Evolutionary conservation across 2,888 invertebrate genomes (phyloP).

Genomic region (Anodontia alba): DNA sequence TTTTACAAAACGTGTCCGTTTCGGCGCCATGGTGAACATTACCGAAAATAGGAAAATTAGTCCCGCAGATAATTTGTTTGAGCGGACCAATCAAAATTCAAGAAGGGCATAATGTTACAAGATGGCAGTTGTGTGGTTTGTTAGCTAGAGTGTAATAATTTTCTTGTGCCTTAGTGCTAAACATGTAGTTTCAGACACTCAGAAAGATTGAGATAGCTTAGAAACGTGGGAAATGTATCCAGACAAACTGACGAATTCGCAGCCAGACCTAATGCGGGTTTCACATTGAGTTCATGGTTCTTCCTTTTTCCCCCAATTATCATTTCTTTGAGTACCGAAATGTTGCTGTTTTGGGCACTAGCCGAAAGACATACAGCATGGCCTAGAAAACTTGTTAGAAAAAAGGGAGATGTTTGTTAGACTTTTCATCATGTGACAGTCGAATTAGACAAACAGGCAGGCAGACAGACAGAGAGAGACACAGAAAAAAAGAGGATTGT

Average conservation of each 20-base stretch:
- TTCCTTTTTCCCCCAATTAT: no score
- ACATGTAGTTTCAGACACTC: conserved; percentile 31
- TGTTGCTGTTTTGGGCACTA: no score
- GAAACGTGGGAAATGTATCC: conserved; percentile 41
- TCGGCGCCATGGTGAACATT: conserved; percentile 35
- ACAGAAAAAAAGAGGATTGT: no score
- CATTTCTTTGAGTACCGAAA: no score
- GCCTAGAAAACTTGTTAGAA: no score
- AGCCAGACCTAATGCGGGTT: not conserved
- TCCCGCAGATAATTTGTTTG: conserved; percentile 32
- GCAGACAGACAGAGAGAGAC: no score
- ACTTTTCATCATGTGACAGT: no score
- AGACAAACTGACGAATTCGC: conserved; percentile 20
- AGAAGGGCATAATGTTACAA: conserved; percentile 31
- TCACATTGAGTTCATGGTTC: not conserved
- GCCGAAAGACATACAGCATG: no score
- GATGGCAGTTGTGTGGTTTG: conserved; percentile 37
- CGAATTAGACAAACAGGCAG: no score
- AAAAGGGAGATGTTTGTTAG: no score
- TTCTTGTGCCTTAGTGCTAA: conserved; percentile 33
- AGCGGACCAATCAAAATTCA: conserved; percentile 33
- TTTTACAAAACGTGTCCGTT: conserved; percentile 19
- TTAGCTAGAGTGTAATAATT: conserved; percentile 38
- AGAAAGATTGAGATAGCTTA: conserved; percentile 33
- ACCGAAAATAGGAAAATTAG: conserved; percentile 51